Base-by-base conservation (phyloP, 2,113 vertebrate genomes). In the Tiliqua scincoides region DNA sequence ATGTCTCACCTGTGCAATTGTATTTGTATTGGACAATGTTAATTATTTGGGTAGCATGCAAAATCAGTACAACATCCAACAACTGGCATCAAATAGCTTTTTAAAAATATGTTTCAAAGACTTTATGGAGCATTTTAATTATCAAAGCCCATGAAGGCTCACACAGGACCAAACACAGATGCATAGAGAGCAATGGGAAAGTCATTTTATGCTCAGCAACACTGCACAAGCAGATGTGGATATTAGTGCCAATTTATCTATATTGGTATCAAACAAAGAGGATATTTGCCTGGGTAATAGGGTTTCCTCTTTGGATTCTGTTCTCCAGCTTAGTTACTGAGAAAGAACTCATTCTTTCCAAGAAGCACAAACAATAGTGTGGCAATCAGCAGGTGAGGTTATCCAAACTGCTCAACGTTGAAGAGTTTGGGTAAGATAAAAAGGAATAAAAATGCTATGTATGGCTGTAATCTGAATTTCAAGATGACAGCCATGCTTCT, bases 111-210 rank as follows among this genome's bases (percentile, higher is more conserved):
- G 15, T 43, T 71, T 73, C 32, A 65, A 74, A 78, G 37, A 75
- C 40, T 87, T 90, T 48, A 92, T 63, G 40, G 59, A 32, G 27
- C 43, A 74, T 88, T 90, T 79, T 80, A 88, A 83, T 62, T 87
- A 73, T 67, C 43, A 1, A 4, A 43, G 27, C 43, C 62, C 79
- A 87, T 54, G 43, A 90, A 81, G 18, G 61, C 74, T 67, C 15
- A 17, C 43, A 63, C 5, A 79, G 11, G 21, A 84, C 78, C 76
- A 9, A n/a, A 15, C 23, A 73, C 0, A 43, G 73, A 89, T 27
- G 78, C 37, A 87, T n/a, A 43, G 0, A 1, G 3, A 82, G 74
- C 82, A 21, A 81, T 7, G 5, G 9, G 54, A 35, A 79, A 77
- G 32, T 65, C 0, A 65, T 82, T 86, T 79, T 76, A 61, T 37